Evolutionary conservation across 35 echinoderm and acorn worm species (phyloP).

Genomic region (Hemicentrotus pulcherrimus): DNA sequence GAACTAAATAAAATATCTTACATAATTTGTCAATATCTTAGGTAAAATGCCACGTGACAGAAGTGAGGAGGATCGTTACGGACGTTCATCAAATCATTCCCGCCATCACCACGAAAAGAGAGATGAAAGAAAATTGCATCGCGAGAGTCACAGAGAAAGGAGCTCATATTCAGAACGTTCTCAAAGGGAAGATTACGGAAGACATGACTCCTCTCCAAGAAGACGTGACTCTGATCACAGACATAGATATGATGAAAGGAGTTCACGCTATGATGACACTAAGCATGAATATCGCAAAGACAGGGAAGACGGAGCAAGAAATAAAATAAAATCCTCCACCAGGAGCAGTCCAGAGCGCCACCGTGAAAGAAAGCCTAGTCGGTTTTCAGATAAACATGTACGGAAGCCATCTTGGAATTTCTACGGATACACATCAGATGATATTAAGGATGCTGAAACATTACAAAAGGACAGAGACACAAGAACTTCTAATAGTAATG

Average conservation of each 20-base stretch:
- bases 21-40: background rate
- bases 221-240: background rate
- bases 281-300: background rate
- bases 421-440: constrained; percentile 65
- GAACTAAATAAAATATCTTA: too few relatives aligned
- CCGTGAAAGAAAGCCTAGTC: background rate
- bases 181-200: background rate
- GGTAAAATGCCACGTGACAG: background rate
- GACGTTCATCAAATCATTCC: background rate
- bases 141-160: background rate
- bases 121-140: background rate
- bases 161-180: background rate
- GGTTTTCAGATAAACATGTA: background rate
- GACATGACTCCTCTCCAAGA: background rate
- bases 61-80: background rate
- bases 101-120: background rate
- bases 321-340: background rate
- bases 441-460: constrained; percentile 35
- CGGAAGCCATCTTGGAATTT: constrained; percentile 54
- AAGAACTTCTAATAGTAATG: background rate
- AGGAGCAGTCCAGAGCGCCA: background rate
- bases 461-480: background rate
- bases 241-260: background rate
- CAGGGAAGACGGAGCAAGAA: background rate
- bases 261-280: background rate